A percentile compares a stretch with the other conserved stretches of the same genome.
Conservation (phyloP, 1,140 invertebrate species). For the Yoshiicerus persimilis region DNA sequence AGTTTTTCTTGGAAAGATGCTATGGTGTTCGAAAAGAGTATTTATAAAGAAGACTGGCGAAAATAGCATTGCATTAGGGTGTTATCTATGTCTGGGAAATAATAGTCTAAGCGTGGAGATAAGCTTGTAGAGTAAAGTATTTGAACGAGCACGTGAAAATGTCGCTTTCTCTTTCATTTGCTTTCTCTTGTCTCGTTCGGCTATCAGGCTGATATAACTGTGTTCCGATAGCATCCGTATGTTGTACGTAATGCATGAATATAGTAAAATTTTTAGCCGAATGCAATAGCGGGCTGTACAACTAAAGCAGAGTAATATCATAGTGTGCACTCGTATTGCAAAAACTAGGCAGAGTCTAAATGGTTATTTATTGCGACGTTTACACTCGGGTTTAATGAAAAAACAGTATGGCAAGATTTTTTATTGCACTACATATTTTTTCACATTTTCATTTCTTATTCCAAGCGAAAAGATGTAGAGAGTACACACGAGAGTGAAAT, state of each 20-base stretch:
- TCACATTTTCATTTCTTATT: constrained; percentile 30
- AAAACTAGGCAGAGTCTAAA: constrained; percentile 24
- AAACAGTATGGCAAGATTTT: constrained; percentile 14
- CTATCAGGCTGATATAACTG: neutral
- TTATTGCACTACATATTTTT: constrained; percentile 32
- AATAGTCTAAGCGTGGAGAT: neutral
- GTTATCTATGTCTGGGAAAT: neutral
- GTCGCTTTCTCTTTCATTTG: neutral
- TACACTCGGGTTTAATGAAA: constrained; percentile 28
- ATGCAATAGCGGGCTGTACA: neutral
- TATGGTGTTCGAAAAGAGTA: neutral
- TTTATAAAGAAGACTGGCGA: neutral
- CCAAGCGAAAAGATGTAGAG: neutral
- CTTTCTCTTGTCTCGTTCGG: neutral
- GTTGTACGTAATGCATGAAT: neutral
- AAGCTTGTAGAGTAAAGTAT: neutral
- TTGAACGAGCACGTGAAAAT: neutral
- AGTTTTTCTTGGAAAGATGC: neutral
- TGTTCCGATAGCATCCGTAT: neutral
- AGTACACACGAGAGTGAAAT: constrained; percentile 1
- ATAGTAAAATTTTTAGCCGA: neutral
- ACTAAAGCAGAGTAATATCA: neutral
- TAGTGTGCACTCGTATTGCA: neutral
- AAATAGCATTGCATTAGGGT: neutral
- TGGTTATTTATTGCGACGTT: constrained; percentile 32